These are phyloP conservation scores for Drosophila recens DNA, from an alignment of 2,888 invertebrate genomes.

Conservation along the genomic window DNA sequence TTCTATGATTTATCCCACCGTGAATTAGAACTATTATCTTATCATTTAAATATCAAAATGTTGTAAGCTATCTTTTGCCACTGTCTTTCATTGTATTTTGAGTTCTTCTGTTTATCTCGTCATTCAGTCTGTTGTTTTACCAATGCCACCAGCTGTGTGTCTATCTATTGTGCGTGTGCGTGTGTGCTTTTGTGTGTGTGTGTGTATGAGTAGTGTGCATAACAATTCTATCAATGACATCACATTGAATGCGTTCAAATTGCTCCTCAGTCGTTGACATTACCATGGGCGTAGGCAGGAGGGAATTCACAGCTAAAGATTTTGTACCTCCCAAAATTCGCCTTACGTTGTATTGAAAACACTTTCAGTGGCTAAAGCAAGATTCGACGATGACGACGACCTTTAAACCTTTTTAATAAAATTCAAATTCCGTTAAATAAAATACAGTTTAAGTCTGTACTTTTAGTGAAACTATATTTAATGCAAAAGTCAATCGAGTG, in stretches of 20 bases:
- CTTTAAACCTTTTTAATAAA: too few species aligned
- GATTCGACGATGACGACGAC: too few species aligned
- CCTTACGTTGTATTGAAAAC: too few species aligned
- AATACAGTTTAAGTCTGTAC: too few species aligned
- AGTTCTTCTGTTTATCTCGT: conserved; percentile 30
- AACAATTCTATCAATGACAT: conserved; percentile 63
- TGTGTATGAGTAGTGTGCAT: conserved; percentile 21
- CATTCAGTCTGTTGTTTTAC: conserved; percentile 50
- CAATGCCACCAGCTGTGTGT: conserved; percentile 48
- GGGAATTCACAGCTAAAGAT: background rate
- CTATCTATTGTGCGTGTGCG: conserved; percentile 3
- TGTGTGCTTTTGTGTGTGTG: conserved; percentile 5
- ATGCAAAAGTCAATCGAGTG: too few species aligned
- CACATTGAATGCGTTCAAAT: conserved; percentile 60
- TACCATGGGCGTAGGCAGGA: background rate
- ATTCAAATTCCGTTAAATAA: too few species aligned
- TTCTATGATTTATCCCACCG: background rate
- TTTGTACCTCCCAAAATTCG: background rate
- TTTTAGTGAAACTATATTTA: too few species aligned
- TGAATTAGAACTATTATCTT: background rate
- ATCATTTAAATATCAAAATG: conserved; percentile 2
- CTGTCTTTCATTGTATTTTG: conserved; percentile 17
- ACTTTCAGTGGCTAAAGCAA: too few species aligned
- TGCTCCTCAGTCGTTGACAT: conserved; percentile 36
- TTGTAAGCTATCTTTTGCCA: conserved; percentile 3